Conservation (phyloP, 1,140 invertebrate genomes). For the Drosophila arizonae region DNA sequence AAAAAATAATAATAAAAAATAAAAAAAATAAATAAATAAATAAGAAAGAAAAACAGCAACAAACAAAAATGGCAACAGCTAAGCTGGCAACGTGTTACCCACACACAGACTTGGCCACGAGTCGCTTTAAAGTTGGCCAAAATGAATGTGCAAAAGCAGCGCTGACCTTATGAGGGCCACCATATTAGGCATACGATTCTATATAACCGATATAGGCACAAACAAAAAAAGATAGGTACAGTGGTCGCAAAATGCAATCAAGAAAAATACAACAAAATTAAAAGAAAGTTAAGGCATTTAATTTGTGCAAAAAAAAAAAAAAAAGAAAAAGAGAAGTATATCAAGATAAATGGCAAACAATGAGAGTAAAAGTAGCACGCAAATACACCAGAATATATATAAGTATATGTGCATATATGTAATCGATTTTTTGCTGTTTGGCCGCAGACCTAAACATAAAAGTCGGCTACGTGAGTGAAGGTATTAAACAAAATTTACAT, state of each 20-base stretch:
- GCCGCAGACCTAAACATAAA: conserved; percentile 25
- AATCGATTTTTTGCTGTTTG: conserved; percentile 67
- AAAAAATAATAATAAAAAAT: conserved; percentile 38
- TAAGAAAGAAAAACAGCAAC: conserved; percentile 28
- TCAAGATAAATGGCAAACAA: conserved; percentile 41
- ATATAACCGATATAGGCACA: conserved; percentile 4
- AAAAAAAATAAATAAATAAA: conserved; percentile 51
- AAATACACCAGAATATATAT: conserved; percentile 38
- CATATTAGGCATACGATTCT: conserved; percentile 28
- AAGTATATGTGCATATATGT: conserved; percentile 45
- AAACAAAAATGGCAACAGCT: conserved; percentile 33
- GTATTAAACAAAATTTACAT: conserved; percentile 59
- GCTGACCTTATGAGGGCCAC: conserved; percentile 60
- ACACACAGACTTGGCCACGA: conserved; percentile 49
- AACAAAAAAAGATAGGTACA: not conserved
- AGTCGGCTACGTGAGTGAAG: conserved; percentile 65
- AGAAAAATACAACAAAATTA: conserved; percentile 17
- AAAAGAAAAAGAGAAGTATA: conserved; percentile 16
- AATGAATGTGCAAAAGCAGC: conserved; percentile 12
- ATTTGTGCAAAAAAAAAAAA: conserved; percentile 8
- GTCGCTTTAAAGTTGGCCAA: conserved; percentile 9
- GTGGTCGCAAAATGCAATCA: conserved; percentile 1
- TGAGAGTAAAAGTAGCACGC: conserved; percentile 69
- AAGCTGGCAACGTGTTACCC: conserved; percentile 58
- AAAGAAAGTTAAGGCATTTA: conserved; percentile 46